Evolutionary conservation across 1,140 invertebrate species (phyloP).

Genomic region (Pinna nobilis): DNA sequence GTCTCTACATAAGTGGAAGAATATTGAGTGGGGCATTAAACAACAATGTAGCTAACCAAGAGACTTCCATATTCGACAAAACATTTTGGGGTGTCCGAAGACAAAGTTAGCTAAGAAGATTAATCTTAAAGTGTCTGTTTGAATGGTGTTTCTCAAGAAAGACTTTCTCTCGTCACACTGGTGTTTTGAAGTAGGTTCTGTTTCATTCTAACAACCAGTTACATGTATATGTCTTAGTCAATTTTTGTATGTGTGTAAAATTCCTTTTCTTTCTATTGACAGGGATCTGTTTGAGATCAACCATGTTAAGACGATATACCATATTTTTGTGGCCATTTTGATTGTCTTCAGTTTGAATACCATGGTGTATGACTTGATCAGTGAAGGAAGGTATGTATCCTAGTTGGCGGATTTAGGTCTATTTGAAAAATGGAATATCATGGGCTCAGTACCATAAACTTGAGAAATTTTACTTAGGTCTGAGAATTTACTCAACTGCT

Average conservation of each 20-base stretch:
- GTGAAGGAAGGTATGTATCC: constrained; percentile 81
- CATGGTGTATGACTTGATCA: constrained; percentile 82
- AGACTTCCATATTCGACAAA: too few relatives aligned
- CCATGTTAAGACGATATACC: constrained; percentile 88
- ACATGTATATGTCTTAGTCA: neutral
- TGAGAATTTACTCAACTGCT: too few relatives aligned
- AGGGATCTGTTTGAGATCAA: constrained; percentile 86
- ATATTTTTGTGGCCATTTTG: constrained; percentile 88
- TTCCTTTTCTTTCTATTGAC: constrained; percentile 46
- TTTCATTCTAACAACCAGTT: neutral
- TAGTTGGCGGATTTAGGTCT: too few relatives aligned
- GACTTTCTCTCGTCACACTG: neutral
- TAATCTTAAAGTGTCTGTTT: neutral
- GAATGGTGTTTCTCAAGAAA: neutral
- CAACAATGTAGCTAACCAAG: too few relatives aligned
- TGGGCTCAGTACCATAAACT: too few relatives aligned
- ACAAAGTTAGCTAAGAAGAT: neutral
- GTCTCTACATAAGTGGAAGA: too few relatives aligned
- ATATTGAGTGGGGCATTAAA: too few relatives aligned
- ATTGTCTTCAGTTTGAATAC: constrained; percentile 85
- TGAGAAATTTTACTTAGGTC: too few relatives aligned
- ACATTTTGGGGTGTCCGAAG: too few relatives aligned
- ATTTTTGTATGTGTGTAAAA: neutral
- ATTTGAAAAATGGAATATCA: too few relatives aligned
- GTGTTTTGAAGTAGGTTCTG: neutral